phyloP scores from a whole-genome alignment of 2,888 invertebrate species.

The Eristalis arbustorum region DNA sequence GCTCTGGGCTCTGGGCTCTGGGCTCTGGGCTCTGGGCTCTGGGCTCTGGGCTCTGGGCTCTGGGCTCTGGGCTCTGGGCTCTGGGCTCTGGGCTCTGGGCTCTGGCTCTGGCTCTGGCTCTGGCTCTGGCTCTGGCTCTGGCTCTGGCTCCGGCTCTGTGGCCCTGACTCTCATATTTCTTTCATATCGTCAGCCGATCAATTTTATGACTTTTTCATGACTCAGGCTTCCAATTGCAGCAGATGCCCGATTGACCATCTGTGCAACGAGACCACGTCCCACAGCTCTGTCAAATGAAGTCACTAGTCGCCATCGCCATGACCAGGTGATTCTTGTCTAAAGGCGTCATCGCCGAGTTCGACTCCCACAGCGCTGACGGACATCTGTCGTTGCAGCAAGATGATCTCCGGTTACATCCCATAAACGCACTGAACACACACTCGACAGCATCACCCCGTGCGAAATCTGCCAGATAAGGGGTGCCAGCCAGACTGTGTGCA shows the following conservation, averaged over 20 bases:
- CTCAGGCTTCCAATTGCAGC: not conserved
- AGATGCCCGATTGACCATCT: not conserved
- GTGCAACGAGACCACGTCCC: not conserved
- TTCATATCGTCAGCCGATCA: no score
- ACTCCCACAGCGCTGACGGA: not conserved
- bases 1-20: not conserved
- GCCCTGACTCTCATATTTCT: not conserved
- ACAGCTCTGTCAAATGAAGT: not conserved
- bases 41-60: not conserved
- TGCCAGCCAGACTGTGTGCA: conserved; percentile 30
- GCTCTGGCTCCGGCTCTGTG: not conserved
- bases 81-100: not conserved
- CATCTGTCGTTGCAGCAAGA: conserved; percentile 47
- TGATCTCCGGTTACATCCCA: conserved; percentile 60
- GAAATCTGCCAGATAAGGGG: conserved; percentile 46
- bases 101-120: not conserved
- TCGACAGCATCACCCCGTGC: conserved; percentile 26
- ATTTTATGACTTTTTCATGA: no score
- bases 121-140: not conserved
- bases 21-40: not conserved
- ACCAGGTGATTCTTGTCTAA: conserved; percentile 48
- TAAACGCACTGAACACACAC: conserved; percentile 36
- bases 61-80: not conserved
- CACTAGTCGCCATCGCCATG: not conserved
- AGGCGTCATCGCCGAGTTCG: conserved; percentile 39